Evolutionary conservation across 1,140 invertebrate species (phyloP), one percentile per base, ranked within the genome.

Genomic region (Wasmannia auropunctata): DNA sequence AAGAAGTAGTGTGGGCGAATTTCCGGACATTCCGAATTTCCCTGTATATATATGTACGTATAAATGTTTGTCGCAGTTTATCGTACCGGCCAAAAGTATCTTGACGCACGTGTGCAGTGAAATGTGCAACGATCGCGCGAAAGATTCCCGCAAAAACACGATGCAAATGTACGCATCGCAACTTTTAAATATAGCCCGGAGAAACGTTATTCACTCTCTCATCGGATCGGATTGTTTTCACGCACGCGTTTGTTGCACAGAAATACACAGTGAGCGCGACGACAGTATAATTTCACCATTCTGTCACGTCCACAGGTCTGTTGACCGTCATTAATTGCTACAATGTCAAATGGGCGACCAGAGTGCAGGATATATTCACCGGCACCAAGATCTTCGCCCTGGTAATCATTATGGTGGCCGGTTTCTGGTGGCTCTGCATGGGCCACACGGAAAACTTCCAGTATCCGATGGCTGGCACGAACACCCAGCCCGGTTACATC

Each of bases 351-450:
- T 96, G 96, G 83, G 98, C 98, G 7, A 98, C 98, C 3, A 97
- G 97, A 93, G 96, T 99, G 81, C 98, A 99, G 94, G 98, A 98
- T 92, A 95, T 98, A 0, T 98, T 99, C 88, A 98, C 99, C 96
- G 97, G 98, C 90, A 98, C 98, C 3, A 99, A 99, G 95, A 96
- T 99, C 65, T 96, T 97, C 1, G 98, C 98, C 2, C 93, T 99
- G 2, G 93, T 97, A 2, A 95, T 98, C 40, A 98, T 99, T 62
- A 98, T 99, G 60, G 83, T 97, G 88, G 97, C 97, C 37, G 98
- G 98, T 19, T 93, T 98, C n/a, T 95, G 96, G 37, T 98, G 97
- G 96, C 96, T 98, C 91, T 94, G 94, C n/a, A 95, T 96, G 95
- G 97, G 98, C 22, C 94, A 96, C 76, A 93, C 96, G 11, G 96